phyloP scores from a whole-genome alignment of 2,797 vertebrate genomes.

The Acanthiza pusilla region DNA sequence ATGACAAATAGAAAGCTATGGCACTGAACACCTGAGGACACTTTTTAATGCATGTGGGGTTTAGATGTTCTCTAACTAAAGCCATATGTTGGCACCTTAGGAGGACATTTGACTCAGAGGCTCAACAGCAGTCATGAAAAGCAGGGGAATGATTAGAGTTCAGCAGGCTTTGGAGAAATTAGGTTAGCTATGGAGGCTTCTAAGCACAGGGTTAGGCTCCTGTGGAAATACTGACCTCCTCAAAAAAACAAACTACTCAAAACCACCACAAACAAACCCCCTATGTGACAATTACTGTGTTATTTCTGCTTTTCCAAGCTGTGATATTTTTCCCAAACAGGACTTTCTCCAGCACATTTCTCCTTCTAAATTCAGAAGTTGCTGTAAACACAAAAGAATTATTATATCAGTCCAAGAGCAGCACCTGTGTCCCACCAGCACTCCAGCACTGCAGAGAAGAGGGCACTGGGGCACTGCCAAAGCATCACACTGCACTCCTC shows the following conservation, averaged over 20 bases:
- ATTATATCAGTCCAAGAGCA: neutral
- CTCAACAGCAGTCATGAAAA: neutral
- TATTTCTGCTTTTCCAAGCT: neutral
- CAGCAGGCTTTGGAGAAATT: neutral
- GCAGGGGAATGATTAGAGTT: neutral
- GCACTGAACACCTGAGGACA: neutral
- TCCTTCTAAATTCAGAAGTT: neutral
- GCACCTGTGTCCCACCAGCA: rapidly evolving
- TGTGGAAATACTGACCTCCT: neutral
- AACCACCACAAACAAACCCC: rapidly evolving
- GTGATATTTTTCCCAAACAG: neutral
- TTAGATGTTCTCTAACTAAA: neutral
- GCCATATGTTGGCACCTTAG: neutral
- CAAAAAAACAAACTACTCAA: neutral
- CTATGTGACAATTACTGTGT: neutral
- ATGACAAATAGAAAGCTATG: neutral
- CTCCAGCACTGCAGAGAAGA: neutral
- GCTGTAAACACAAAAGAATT: neutral
- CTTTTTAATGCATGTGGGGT: neutral
- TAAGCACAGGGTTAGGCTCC: neutral
- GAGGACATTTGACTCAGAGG: neutral
- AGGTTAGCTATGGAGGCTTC: neutral
- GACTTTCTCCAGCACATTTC: neutral
- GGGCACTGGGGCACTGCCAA: neutral
- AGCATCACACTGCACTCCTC: neutral